Conservation (phyloP, 2,113 vertebrate species). For the Rhizomys pruinosus region DNA sequence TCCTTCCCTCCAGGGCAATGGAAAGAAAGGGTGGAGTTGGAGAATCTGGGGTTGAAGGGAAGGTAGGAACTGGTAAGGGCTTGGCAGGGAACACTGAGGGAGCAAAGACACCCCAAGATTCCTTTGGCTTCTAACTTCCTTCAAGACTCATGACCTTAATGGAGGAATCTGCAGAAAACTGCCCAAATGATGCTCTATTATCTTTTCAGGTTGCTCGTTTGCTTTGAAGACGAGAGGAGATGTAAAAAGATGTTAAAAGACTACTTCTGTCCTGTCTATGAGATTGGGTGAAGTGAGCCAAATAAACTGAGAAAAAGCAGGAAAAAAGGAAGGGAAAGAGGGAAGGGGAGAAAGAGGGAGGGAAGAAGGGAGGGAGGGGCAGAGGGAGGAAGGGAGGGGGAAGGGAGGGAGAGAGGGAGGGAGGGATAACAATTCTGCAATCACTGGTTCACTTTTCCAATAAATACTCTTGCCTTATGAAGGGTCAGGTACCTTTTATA, state of each 20-base stretch:
- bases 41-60: slow-evolving; percentile 44
- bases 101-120: not conserved
- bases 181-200: not conserved
- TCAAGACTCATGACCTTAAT: not conserved
- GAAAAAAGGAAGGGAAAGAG: not conserved
- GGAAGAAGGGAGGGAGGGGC: too few relatives aligned
- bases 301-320: slow-evolving; percentile 45
- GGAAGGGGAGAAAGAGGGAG: too few relatives aligned
- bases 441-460: slow-evolving; percentile 14
- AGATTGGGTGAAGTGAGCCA: slow-evolving; percentile 57
- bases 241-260: not conserved
- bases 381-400: not conserved
- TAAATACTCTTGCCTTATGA: not conserved
- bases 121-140: slow-evolving; percentile 19
- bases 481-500: not conserved
- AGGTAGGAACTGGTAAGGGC: not conserved
- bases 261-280: slow-evolving; percentile 60
- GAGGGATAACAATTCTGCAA: not conserved
- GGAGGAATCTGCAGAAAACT: not conserved
- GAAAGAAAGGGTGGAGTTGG: slow-evolving; percentile 77
- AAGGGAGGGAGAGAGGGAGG: not conserved
- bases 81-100: not conserved
- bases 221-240: slow-evolving; percentile 45
- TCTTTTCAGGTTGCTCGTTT: not conserved
- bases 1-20: slow-evolving; percentile 72